Percentiles rank a stretch among this genome's conserved stretches.
Evolutionary conservation across 2,888 invertebrate genomes (phyloP).

Genomic region (Parelbella ahira): DNA sequence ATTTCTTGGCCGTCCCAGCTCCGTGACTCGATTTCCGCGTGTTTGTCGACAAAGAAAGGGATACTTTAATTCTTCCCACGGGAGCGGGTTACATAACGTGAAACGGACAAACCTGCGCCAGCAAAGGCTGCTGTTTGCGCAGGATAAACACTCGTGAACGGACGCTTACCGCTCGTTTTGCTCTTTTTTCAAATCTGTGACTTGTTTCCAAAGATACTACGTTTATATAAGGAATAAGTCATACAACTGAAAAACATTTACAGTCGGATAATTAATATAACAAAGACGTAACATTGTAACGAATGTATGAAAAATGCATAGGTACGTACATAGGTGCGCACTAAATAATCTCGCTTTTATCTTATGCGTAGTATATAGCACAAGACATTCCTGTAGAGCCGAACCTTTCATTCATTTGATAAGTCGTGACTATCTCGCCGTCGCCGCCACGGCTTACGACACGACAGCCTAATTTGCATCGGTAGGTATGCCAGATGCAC

Average conservation of each 20-base stretch:
- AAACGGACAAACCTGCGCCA: not conserved
- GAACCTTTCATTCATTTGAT: slow-evolving; percentile 15
- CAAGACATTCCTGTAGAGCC: not conserved
- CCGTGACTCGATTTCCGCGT: slow-evolving; percentile 17
- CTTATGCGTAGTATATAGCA: no score
- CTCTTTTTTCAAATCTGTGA: not conserved
- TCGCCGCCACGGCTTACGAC: slow-evolving; percentile 14
- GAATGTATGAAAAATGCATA: no score
- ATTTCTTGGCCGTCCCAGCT: not conserved
- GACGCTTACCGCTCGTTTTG: slow-evolving; percentile 3
- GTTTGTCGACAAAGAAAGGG: slow-evolving; percentile 17
- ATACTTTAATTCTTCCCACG: slow-evolving; percentile 20
- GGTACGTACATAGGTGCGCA: no score
- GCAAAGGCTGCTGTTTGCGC: slow-evolving; percentile 16
- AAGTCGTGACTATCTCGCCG: slow-evolving; percentile 21
- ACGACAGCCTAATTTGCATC: slow-evolving; percentile 26
- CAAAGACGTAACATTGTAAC: no score
- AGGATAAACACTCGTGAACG: slow-evolving; percentile 17
- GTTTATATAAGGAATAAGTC: no score
- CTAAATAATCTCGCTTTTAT: no score
- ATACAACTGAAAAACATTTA: no score
- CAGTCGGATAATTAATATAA: no score
- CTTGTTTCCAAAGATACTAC: no score
- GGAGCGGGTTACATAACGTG: slow-evolving; percentile 10
- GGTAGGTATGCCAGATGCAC: slow-evolving; percentile 34